Percentiles rank a stretch among this genome's conserved stretches.
These are phyloP conservation scores for Pammene aurita DNA, from an alignment of 2,888 invertebrate species.

Conservation along the genomic window DNA sequence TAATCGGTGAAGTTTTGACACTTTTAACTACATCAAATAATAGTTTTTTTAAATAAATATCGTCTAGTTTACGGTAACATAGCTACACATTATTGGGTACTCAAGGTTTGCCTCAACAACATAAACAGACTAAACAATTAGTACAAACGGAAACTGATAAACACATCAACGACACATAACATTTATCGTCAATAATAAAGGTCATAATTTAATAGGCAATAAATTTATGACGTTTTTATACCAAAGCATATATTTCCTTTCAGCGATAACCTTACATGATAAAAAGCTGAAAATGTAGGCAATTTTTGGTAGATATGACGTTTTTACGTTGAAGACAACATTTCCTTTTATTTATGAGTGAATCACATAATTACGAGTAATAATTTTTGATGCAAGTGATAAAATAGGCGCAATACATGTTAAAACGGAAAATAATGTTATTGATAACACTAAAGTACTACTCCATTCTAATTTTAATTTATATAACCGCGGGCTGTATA, in stretches of 20 bases:
- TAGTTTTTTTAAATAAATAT: no score
- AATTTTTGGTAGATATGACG: neutral
- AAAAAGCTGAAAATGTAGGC: neutral
- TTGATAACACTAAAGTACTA: no score
- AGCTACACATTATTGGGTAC: no score
- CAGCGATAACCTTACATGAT: neutral
- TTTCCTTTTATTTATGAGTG: conserved; percentile 28
- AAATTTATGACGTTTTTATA: neutral
- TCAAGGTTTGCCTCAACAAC: neutral
- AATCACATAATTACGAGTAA: conserved; percentile 15
- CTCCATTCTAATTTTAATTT: no score
- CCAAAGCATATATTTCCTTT: neutral
- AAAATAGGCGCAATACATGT: neutral
- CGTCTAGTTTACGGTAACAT: no score
- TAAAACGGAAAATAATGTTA: no score
- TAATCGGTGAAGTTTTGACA: no score
- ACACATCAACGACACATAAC: conserved; percentile 26
- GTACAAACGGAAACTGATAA: conserved; percentile 32
- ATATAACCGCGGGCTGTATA: no score
- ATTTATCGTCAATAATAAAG: neutral
- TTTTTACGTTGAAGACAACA: neutral
- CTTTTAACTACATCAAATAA: no score
- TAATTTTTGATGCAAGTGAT: neutral
- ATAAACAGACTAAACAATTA: conserved; percentile 18
- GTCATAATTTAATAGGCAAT: conserved; percentile 1